phyloP scores from a whole-genome alignment of 2,113 vertebrate species.

The Prunella himalayana region DNA sequence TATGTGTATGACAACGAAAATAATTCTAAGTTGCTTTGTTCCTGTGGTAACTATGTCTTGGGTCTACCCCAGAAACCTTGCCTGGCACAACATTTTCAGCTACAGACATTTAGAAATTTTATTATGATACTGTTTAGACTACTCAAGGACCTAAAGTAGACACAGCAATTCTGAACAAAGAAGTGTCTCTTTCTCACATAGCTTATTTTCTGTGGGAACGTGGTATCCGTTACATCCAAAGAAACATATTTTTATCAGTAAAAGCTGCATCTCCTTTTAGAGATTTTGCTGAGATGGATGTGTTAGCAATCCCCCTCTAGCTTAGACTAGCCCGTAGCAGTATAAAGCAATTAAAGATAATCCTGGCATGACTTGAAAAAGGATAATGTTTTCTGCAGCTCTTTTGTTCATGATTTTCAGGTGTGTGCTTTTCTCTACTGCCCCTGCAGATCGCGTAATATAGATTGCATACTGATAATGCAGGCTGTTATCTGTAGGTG shows the following conservation, averaged over 20 bases:
- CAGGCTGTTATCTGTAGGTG: slow-evolving; percentile 27
- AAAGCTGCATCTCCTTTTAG: neutral
- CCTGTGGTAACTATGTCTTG: neutral
- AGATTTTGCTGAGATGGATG: neutral
- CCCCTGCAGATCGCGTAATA: neutral
- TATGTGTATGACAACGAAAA: neutral
- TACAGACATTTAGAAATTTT: neutral
- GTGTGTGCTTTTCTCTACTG: neutral
- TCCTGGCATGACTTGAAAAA: slow-evolving; percentile 4
- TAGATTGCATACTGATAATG: slow-evolving; percentile 29
- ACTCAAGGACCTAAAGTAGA: neutral
- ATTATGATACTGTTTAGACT: neutral
- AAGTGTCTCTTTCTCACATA: neutral
- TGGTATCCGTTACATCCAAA: neutral
- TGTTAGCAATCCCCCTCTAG: neutral
- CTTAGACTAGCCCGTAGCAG: neutral
- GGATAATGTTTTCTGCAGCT: neutral
- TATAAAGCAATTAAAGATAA: slow-evolving; percentile 43
- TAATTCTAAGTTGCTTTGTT: neutral
- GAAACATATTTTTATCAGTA: neutral
- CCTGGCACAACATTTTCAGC: neutral
- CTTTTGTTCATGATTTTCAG: slow-evolving; percentile 25
- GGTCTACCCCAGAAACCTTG: neutral
- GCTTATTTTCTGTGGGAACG: neutral
- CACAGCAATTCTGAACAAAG: neutral